phyloP scores from a whole-genome alignment of 2,797 vertebrate species.

The Melanotaenia pygmaea region DNA sequence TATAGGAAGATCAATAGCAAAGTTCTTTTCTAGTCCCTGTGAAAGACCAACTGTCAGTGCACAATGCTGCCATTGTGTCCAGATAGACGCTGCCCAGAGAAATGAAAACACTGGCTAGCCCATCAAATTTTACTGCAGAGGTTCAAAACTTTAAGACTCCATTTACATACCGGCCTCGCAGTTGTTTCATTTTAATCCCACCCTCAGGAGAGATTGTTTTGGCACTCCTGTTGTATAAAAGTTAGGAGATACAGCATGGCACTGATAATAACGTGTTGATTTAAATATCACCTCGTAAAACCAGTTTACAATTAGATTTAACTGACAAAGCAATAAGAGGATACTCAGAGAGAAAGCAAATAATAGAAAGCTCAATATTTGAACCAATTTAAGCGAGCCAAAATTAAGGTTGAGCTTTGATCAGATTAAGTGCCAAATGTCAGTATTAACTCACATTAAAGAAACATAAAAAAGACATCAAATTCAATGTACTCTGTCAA shows the following conservation, averaged over 20 bases:
- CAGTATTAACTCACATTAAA: neutral
- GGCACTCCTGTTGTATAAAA: constrained; percentile 6
- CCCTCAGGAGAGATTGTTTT: neutral
- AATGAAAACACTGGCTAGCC: constrained; percentile 19
- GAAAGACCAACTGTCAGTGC: constrained; percentile 7
- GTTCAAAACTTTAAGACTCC: constrained; percentile 6
- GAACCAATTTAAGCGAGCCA: neutral
- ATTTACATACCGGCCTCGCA: neutral
- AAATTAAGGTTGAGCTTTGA: neutral
- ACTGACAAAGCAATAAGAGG: neutral
- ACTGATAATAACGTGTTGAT: neutral
- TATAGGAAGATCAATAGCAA: constrained; percentile 29
- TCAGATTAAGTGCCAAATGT: neutral
- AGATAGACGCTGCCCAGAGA: neutral
- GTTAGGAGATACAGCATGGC: neutral
- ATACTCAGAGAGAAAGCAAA: neutral
- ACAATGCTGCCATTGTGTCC: constrained; percentile 3
- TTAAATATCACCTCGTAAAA: neutral
- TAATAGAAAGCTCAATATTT: neutral
- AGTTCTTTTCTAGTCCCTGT: constrained; percentile 6
- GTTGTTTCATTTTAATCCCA: neutral
- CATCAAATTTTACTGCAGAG: constrained; percentile 28
- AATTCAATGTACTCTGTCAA: neutral
- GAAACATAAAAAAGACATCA: neutral
- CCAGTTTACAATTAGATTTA: neutral